Evolutionary conservation across 2,888 invertebrate species (phyloP).

Genomic region (Sinodicranocentrus sp.): DNA sequence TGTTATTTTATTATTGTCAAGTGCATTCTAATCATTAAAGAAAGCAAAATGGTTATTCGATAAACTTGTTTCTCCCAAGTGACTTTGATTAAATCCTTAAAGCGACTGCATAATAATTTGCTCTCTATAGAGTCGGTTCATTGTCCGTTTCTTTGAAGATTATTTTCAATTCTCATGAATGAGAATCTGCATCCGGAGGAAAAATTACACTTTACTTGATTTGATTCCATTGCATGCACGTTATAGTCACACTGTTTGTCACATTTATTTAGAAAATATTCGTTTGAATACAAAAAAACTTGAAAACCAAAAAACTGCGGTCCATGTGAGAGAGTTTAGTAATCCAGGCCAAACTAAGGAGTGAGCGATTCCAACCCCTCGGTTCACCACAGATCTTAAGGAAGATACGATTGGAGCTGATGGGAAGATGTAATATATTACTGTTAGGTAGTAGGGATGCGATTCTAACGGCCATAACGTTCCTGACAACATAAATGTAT

Average conservation of each 20-base stretch:
- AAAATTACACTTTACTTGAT: background rate
- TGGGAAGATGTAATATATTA: constrained; percentile 56
- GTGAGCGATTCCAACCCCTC: constrained; percentile 61
- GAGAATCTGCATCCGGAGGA: background rate
- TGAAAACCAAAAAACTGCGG: constrained; percentile 43
- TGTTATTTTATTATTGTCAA: constrained; percentile 16
- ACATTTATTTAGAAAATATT: too few relatives aligned
- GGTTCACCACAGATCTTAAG: constrained; percentile 49
- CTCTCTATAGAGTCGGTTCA: background rate
- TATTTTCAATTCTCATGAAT: too few relatives aligned
- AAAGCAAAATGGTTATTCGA: background rate
- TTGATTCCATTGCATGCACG: background rate
- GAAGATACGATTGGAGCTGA: constrained; percentile 53
- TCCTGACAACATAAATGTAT: constrained; percentile 34
- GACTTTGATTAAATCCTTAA: background rate
- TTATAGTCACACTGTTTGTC: background rate
- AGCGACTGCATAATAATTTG: background rate
- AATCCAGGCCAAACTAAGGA: constrained; percentile 57
- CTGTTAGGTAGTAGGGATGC: constrained; percentile 45
- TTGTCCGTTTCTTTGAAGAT: background rate
- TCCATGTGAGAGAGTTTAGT: constrained; percentile 35
- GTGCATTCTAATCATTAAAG: constrained; percentile 38
- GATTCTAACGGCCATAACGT: constrained; percentile 59
- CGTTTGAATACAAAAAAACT: constrained; percentile 36
- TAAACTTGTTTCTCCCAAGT: background rate